Percentiles rank a stretch among this genome's conserved stretches.
phyloP scores from a whole-genome alignment of 1,140 invertebrate genomes.

The Drosophila tsacasi region DNA sequence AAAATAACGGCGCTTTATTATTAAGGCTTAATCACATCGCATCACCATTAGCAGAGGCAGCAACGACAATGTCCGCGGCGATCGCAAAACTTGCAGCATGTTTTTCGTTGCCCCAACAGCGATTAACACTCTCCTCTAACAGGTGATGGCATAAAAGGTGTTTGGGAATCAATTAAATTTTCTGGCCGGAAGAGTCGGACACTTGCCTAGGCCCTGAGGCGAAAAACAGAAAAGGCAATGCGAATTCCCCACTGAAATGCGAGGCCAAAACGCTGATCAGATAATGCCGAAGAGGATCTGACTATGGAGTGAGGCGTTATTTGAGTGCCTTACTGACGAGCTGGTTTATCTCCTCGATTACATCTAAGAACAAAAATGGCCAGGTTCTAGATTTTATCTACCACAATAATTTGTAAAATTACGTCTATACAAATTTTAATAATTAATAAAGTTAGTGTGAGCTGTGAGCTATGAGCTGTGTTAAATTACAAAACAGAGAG shows the following conservation, averaged over 20 bases:
- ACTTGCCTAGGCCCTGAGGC: slow-evolving; percentile 46
- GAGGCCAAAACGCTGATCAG: slow-evolving; percentile 59
- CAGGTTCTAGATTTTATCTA: slow-evolving; percentile 1
- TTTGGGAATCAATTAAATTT: slow-evolving; percentile 75
- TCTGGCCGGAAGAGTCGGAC: slow-evolving; percentile 37
- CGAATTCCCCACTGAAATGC: slow-evolving; percentile 48
- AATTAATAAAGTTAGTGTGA: neutral
- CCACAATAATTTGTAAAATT: neutral
- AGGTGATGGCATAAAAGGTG: slow-evolving; percentile 65
- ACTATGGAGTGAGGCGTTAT: slow-evolving; percentile 26
- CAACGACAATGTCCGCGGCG: slow-evolving; percentile 17
- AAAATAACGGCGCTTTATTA: slow-evolving; percentile 77
- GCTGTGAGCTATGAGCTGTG: neutral
- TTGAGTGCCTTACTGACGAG: neutral
- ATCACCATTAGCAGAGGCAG: slow-evolving; percentile 44
- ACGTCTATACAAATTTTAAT: neutral
- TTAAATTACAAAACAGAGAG: neutral
- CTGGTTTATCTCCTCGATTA: neutral
- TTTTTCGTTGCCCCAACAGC: slow-evolving; percentile 47
- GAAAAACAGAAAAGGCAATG: slow-evolving; percentile 42
- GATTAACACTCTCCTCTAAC: slow-evolving; percentile 78
- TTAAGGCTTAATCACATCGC: slow-evolving; percentile 80
- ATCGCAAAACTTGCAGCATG: slow-evolving; percentile 46
- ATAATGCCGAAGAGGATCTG: slow-evolving; percentile 53
- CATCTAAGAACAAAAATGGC: neutral